These are phyloP conservation scores for Marronus borbonicus DNA, from an alignment of 2,888 invertebrate species.

Conservation along the genomic window DNA sequence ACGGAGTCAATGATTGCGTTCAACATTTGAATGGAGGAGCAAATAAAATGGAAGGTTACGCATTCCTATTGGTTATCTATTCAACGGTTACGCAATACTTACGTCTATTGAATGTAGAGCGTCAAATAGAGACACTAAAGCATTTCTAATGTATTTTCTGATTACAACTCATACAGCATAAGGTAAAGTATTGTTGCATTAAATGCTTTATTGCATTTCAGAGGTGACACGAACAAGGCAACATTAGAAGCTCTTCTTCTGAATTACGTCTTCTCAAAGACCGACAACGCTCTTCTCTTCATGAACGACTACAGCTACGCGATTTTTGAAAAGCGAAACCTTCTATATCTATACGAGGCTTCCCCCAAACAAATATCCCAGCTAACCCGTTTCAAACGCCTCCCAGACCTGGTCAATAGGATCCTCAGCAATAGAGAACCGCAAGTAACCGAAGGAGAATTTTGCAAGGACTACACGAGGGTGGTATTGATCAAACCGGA, in stretches of 20 bases:
- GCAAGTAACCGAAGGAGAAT: conserved; percentile 2
- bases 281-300: conserved; percentile 75
- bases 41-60: too few relatives aligned
- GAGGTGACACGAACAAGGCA: conserved; percentile 42
- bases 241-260: conserved; percentile 65
- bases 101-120: too few relatives aligned
- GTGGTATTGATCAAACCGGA: conserved; percentile 40
- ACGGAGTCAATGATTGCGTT: too few relatives aligned
- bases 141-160: too few relatives aligned
- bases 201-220: background rate
- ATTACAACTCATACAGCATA: too few relatives aligned
- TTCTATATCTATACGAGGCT: conserved; percentile 77
- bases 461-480: conserved; percentile 44
- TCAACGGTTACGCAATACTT: too few relatives aligned
- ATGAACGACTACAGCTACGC: conserved; percentile 77
- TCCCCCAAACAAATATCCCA: conserved; percentile 72
- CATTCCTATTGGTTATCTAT: too few relatives aligned
- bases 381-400: conserved; percentile 73
- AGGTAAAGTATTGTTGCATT: too few relatives aligned
- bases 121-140: too few relatives aligned
- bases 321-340: conserved; percentile 73
- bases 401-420: conserved; percentile 64
- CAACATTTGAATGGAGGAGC: too few relatives aligned
- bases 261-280: conserved; percentile 70
- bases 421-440: conserved; percentile 18